Base-by-base conservation (phyloP, 2,888 invertebrate species). In the Tetragonula carbonaria region DNA sequence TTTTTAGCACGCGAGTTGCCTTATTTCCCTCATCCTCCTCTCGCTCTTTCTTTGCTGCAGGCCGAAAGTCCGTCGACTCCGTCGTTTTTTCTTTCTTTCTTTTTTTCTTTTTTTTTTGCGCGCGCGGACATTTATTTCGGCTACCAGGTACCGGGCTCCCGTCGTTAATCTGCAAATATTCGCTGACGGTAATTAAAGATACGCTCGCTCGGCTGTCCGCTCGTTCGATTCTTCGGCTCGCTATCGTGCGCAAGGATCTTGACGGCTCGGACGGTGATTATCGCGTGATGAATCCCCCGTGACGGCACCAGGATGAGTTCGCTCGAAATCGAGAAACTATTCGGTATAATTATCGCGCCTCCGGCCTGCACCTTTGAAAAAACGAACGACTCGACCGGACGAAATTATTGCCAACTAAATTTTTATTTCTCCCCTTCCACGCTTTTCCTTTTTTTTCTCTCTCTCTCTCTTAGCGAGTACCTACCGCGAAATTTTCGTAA, bases 161-260 rank as follows among this genome's bases (percentile, higher is more conserved):
- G 78, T 76, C 80, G 87, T 90, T 89, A 88, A 89, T 86, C 82
- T 87, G 82, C 72, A 90, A 87, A 83, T 87, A 90, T 90, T 88
- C 84, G 78, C 80, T 74, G 84, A 82, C 78, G 78, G 84, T 87
- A 89, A 90, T 90, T 90, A 90, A 88, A 87, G 90, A 88, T 86
- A 86, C 86, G 86, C 85, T 81, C 73, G 80, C 74, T 65, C 78
- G 67, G 63, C 78, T 78, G 78, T 55, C 82, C 82, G 72, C 28
- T 72, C 63, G 65, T 78, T 45, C 80, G 73, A 84, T 82, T 67
- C 71, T n/a, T 50, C 50, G 72, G 33, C 71, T 50, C 38, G 50
- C 45, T 76, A 85, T 85, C 78, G 55, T 73, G 76, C 50, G 50
- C 76, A 28, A 45, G n/a, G 72, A 89, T 89, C 85, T 87, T 85